phyloP scores from a whole-genome alignment of 1,140 invertebrate species.

The Leptopilina boulardi region DNA sequence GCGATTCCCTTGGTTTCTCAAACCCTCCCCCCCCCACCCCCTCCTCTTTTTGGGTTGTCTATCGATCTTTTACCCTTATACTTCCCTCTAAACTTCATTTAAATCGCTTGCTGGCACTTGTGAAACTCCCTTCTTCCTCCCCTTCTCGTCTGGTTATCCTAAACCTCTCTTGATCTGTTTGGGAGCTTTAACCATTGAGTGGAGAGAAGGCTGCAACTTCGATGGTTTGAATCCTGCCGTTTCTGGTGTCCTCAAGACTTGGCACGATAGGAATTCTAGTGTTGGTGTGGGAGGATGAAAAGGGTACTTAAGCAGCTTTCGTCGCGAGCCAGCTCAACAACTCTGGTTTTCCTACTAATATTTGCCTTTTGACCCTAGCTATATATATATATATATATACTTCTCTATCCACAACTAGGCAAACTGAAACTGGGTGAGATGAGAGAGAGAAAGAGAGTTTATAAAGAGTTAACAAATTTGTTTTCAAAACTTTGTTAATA shows the following conservation, averaged over 20 bases:
- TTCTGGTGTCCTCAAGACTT: constrained; percentile 55
- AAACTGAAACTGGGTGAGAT: neutral
- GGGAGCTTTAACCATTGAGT: constrained; percentile 64
- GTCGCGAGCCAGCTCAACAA: constrained; percentile 65
- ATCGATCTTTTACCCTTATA: constrained; percentile 20
- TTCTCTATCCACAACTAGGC: neutral
- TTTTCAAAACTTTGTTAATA: neutral
- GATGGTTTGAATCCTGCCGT: constrained; percentile 63
- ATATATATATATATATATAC: constrained; percentile 43
- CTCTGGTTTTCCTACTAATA: constrained; percentile 75
- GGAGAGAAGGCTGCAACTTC: constrained; percentile 59
- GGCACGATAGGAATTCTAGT: constrained; percentile 39
- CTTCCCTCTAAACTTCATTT: neutral
- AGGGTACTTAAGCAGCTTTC: constrained; percentile 74
- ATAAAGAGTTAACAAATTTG: constrained; percentile 22
- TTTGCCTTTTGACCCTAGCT: constrained; percentile 73
- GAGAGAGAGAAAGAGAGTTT: too few relatives aligned
- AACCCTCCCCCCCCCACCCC: too few relatives aligned
- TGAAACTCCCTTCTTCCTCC: neutral
- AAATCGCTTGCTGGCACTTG: neutral
- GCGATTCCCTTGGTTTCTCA: constrained; percentile 46
- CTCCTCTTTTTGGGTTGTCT: too few relatives aligned
- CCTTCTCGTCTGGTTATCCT: constrained; percentile 30
- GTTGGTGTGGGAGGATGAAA: constrained; percentile 48
- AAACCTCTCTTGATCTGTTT: constrained; percentile 55